Base-by-base conservation (phyloP, 2,888 invertebrate species). In the Oxycera nigricornis region DNA sequence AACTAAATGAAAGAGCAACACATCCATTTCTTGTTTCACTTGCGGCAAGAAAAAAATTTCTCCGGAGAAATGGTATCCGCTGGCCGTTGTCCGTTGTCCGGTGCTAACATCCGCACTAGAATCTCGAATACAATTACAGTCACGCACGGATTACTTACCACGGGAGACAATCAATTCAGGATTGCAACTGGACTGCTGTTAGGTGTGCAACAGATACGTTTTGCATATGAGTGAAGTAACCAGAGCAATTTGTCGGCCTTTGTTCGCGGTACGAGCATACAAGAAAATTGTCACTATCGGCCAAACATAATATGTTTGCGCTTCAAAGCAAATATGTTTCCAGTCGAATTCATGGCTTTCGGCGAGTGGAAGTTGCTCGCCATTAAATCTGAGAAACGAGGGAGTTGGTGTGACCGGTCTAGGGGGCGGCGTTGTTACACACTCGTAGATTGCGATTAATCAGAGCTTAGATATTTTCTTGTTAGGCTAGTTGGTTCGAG, bases 121-220 rank as follows among this genome's bases (percentile, higher is more conserved):
- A 61, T 61, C 61, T 26, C 61, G 61, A 46, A 31, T 61, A 61
- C 61, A 61, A 61, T 61, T 61, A 61, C 61, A 61, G 61, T 61
- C 61, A 61, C 61, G 61, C 61, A 61, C n/a, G 31, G 26, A 61
- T 61, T 61, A 61, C 31, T 61, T 61, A 61, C 61, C 30, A 46
- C 46, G 46, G 17, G 11, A 46, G 11, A 17, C 46, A 46, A 46
- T 17, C 17, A 46, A 46, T 46, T 46, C 46, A 46, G 46, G 46
- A 46, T 46, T 46, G 46, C 17, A 46, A 46, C 46, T 46, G 46
- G 6, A 46, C 17, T 46, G 11, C 46, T n/a, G 17, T 46, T 46
- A 17, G 11, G 46, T 46, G 46, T 14, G 46, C 46, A 46, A 46
- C 46, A 46, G 46, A 46, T 46, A 46, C 46, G n/a, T n/a, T n/a